phyloP scores from a whole-genome alignment of 2,113 vertebrate genomes.

The Rhodinocichla rosea region DNA sequence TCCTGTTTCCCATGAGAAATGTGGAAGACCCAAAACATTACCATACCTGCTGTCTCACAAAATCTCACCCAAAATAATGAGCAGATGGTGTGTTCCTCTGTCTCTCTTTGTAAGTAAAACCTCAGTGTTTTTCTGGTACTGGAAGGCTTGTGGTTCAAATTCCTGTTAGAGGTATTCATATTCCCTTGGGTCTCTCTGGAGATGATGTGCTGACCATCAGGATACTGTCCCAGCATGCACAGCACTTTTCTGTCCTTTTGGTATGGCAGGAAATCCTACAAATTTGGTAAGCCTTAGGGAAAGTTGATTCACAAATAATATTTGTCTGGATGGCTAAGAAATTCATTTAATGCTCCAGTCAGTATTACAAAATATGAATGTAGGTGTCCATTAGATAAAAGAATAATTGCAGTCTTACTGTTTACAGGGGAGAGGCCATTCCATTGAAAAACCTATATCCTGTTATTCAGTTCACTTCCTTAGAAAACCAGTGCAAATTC shows the following conservation, averaged over 20 bases:
- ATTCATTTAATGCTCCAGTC: not conserved
- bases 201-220: not conserved
- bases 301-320: not conserved
- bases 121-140: not conserved
- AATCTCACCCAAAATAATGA: not conserved
- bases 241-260: not conserved
- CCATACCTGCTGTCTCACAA: not conserved
- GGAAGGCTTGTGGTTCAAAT: not conserved
- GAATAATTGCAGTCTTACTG: not conserved
- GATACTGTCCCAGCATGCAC: no score
- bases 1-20: not conserved
- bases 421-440: not conserved
- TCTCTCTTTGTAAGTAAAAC: not conserved
- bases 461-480: not conserved
- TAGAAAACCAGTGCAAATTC: not conserved
- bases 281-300: not conserved
- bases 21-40: not conserved
- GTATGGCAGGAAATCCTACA: not conserved
- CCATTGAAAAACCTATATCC: not conserved
- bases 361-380: not conserved
- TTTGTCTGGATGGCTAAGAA: not conserved
- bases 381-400: not conserved
- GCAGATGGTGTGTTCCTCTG: not conserved
- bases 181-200: not conserved
- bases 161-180: fast-evolving